Evolutionary conservation across 2,888 invertebrate genomes (phyloP).

Genomic region (Diaperis boleti): DNA sequence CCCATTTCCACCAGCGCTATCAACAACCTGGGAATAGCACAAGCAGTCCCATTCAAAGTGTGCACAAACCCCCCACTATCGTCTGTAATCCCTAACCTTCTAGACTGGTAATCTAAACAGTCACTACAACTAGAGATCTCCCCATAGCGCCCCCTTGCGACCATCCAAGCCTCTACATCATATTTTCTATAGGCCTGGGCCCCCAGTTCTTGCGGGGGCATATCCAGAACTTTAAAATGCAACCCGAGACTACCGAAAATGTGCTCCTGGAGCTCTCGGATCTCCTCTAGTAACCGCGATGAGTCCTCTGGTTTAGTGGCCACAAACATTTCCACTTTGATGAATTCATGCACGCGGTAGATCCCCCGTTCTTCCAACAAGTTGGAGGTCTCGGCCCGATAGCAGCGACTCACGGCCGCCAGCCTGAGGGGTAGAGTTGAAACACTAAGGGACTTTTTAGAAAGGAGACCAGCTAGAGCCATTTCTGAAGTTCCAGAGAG

Average conservation of each 20-base stretch:
- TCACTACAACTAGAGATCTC: conserved; percentile 97
- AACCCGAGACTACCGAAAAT: conserved; percentile 82
- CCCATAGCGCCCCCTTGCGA: conserved; percentile 87
- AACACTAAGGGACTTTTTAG: conserved; percentile 69
- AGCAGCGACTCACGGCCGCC: conserved; percentile 90
- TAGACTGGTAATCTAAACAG: conserved; percentile 96
- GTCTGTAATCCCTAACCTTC: conserved; percentile 83
- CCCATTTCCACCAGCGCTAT: conserved; percentile 88
- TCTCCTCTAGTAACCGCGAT: conserved; percentile 77
- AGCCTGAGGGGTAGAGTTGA: conserved; percentile 81
- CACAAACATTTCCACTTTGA: conserved; percentile 98
- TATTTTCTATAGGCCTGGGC: conserved; percentile 92
- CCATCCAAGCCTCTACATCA: conserved; percentile 98
- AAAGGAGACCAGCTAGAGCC: conserved; percentile 84
- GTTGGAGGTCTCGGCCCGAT: conserved; percentile 89
- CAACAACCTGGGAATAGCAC: conserved; percentile 91
- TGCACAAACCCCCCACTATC: conserved; percentile 76
- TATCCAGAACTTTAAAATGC: conserved; percentile 88
- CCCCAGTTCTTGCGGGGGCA: conserved; percentile 96
- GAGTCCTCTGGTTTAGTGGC: conserved; percentile 80
- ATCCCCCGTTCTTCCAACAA: conserved; percentile 86
- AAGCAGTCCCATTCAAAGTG: conserved; percentile 96
- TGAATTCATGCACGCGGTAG: conserved; percentile 96
- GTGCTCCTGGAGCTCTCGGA: conserved; percentile 80
- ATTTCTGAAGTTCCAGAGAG: conserved; percentile 97